phyloP scores from a whole-genome alignment of 2,113 vertebrate genomes.

The Microtus montanus region DNA sequence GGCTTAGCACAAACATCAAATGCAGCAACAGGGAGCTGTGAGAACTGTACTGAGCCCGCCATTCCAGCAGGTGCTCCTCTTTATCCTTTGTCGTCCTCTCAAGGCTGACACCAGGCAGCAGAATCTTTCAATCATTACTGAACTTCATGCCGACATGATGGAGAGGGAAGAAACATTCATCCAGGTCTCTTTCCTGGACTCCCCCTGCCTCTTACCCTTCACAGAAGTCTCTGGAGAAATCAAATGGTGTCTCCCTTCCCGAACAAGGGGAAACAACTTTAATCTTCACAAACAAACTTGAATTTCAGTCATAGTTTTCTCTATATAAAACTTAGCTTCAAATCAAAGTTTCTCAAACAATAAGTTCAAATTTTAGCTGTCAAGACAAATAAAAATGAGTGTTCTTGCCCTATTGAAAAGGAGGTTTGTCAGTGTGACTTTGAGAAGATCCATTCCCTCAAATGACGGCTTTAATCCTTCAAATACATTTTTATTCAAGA shows the following conservation, averaged over 20 bases:
- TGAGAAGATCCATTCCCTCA: neutral
- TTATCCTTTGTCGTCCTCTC: neutral
- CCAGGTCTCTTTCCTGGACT: neutral
- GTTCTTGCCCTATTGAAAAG: neutral
- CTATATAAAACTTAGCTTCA: neutral
- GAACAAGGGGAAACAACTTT: neutral
- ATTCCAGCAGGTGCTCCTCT: neutral
- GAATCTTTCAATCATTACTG: neutral
- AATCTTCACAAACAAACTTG: slow-evolving; percentile 49
- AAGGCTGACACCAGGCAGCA: neutral
- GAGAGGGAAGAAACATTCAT: neutral
- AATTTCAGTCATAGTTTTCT: slow-evolving; percentile 6
- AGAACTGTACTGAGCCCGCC: neutral
- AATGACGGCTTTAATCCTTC: neutral
- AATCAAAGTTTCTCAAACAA: neutral
- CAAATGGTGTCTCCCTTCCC: neutral
- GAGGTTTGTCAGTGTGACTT: neutral
- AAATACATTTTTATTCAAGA: slow-evolving; percentile 57
- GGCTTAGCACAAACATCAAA: slow-evolving; percentile 13
- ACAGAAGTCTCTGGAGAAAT: neutral
- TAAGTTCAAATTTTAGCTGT: neutral
- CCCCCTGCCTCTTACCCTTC: neutral
- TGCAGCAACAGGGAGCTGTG: neutral
- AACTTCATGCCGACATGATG: neutral
- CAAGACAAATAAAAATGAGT: slow-evolving; percentile 14